phyloP scores from a whole-genome alignment of 2,888 invertebrate species.

The Agrotis segetum region DNA sequence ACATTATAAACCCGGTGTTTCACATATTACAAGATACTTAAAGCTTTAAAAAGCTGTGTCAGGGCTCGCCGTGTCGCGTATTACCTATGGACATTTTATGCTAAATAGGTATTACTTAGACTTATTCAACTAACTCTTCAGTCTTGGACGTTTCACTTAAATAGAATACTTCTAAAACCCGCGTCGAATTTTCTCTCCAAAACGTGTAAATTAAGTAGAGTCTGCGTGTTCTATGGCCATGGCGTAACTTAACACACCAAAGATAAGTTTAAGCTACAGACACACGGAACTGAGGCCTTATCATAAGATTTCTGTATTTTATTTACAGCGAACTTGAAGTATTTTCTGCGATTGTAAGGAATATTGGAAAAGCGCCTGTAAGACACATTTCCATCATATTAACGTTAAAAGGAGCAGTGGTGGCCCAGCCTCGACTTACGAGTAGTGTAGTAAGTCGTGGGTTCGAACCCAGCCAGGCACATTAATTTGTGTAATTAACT shows the following conservation, averaged over 20 bases:
- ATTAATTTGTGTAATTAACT: too few relatives aligned
- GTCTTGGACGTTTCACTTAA: conserved; percentile 91
- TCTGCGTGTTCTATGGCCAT: conserved; percentile 71
- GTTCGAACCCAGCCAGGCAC: too few relatives aligned
- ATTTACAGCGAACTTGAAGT: too few relatives aligned
- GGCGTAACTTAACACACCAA: conserved; percentile 72
- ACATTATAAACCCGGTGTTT: conserved; percentile 57
- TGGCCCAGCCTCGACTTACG: too few relatives aligned
- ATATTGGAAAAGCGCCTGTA: too few relatives aligned
- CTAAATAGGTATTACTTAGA: conserved; percentile 89
- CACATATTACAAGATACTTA: conserved; percentile 64
- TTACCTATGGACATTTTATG: conserved; percentile 89
- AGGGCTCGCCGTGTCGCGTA: conserved; percentile 78
- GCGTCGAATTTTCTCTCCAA: conserved; percentile 86
- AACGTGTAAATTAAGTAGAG: conserved; percentile 72
- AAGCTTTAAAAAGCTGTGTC: conserved; percentile 68
- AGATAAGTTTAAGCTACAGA: conserved; percentile 48
- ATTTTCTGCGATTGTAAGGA: too few relatives aligned
- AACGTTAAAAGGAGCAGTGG: too few relatives aligned
- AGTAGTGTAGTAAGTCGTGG: too few relatives aligned
- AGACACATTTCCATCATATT: too few relatives aligned
- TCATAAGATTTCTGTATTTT: too few relatives aligned
- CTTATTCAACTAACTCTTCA: conserved; percentile 90
- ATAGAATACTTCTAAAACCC: conserved; percentile 90
- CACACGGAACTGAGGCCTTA: conserved; percentile 11